Evolutionary conservation across 2,797 vertebrate species (phyloP).

Genomic region (Poecilia velifera): DNA sequence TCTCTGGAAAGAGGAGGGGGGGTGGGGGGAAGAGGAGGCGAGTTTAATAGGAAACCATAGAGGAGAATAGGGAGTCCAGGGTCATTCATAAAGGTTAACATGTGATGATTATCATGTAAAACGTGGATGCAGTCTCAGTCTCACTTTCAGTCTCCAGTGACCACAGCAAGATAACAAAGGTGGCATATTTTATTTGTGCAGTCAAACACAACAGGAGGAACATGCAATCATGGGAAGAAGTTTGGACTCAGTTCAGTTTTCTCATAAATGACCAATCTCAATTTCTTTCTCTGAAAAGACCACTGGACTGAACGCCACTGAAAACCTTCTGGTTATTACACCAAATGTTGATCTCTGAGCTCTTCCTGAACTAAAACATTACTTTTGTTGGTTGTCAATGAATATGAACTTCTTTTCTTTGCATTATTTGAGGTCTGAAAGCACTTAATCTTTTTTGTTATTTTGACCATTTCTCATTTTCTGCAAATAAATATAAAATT

Average conservation of each 20-base stretch:
- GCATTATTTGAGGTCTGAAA: too few relatives aligned
- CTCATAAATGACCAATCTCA: not conserved
- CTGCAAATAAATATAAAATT: too few relatives aligned
- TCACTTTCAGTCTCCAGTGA: constrained; percentile 33
- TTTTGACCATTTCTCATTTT: too few relatives aligned
- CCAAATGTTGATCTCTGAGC: too few relatives aligned
- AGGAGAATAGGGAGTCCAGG: not conserved
- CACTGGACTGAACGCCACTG: too few relatives aligned
- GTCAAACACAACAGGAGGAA: constrained; percentile 59
- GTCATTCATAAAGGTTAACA: not conserved
- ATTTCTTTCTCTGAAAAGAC: not conserved
- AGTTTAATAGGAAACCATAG: constrained; percentile 1
- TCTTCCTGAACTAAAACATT: too few relatives aligned
- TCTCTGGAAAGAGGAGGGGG: constrained; percentile 22
- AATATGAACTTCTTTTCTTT: too few relatives aligned
- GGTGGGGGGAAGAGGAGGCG: constrained; percentile 3
- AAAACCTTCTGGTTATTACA: too few relatives aligned
- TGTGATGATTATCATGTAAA: constrained; percentile 5
- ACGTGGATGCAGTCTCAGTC: constrained; percentile 13
- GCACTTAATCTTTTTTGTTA: too few relatives aligned
- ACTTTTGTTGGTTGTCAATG: too few relatives aligned
- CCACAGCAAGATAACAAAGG: constrained; percentile 55
- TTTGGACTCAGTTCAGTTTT: not conserved
- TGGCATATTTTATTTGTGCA: not conserved
- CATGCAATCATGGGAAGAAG: constrained; percentile 50